A percentile compares a stretch with the other conserved stretches of the same genome.
These are phyloP conservation scores for Ceratina japonica DNA, from an alignment of 1,140 invertebrate species.

Conservation along the genomic window DNA sequence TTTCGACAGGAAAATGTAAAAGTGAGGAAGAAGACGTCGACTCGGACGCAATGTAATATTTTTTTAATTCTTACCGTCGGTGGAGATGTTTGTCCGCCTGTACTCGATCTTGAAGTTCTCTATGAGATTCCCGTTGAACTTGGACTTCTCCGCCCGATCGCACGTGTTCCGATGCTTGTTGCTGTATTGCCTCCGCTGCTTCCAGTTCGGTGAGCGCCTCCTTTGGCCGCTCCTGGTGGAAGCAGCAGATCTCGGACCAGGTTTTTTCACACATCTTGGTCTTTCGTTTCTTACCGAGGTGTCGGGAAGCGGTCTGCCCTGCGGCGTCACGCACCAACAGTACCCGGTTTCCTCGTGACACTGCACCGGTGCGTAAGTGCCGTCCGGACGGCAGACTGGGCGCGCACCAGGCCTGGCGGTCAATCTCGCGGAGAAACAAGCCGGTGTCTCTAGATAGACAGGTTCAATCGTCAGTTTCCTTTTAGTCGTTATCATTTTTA, in stretches of 20 bases:
- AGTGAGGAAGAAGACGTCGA: not conserved
- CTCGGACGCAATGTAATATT: not conserved
- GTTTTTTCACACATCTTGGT: constrained; percentile 82
- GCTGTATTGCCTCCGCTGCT: constrained; percentile 69
- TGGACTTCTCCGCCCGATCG: constrained; percentile 85
- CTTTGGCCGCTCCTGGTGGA: constrained; percentile 68
- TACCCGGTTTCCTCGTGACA: constrained; percentile 88
- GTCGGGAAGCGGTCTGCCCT: constrained; percentile 88
- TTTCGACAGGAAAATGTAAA: no score
- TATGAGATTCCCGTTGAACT: constrained; percentile 90
- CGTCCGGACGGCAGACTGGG: constrained; percentile 89
- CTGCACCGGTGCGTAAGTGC: constrained; percentile 90
- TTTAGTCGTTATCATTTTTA: not conserved
- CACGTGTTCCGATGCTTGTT: constrained; percentile 80
- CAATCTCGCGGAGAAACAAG: constrained; percentile 79
- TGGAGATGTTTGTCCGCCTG: constrained; percentile 76
- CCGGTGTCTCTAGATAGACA: constrained; percentile 72
- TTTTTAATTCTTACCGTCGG: constrained; percentile 65
- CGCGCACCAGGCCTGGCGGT: constrained; percentile 66
- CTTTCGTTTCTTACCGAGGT: constrained; percentile 85
- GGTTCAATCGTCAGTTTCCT: not conserved
- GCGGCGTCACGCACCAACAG: constrained; percentile 91
- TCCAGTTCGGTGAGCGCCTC: constrained; percentile 71
- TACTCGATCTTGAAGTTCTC: constrained; percentile 91
- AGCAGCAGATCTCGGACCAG: constrained; percentile 64